Base-by-base conservation (phyloP, 2,113 vertebrate species). In the Datnioides undecimradiatus region DNA sequence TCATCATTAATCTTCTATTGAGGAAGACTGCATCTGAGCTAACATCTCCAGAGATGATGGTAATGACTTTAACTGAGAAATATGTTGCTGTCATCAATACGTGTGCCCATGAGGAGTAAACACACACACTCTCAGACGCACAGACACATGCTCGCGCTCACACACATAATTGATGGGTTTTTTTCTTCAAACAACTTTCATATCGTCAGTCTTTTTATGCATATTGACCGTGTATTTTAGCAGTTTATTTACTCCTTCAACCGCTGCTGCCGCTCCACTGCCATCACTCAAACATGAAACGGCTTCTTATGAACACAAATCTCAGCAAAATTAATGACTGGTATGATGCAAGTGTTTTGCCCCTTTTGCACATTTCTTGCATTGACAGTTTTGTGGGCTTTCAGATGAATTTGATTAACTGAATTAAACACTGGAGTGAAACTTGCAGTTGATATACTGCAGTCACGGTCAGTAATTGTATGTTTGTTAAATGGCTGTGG, bases 1-100 rank as follows among this genome's bases (percentile, higher is more conserved):
- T 89, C 52, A 6, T 77, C 90, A 89, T 92, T 90, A 91, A 92
- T 90, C 75, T 82, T 84, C 76, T 64, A 84, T 87, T 84, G 80
- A 90, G 79, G 82, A 73, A 85, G 46, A 43, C 40, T 72, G 66
- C 54, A 73, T 80, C 84, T 73, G 45, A 84, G 70, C 71, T 25
- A 67, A 63, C 68, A n/a, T 87, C 88, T 90, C 67, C 70, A 82
- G 76, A 92, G 87, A 80, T 79, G 46, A 68, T 83, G 51, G 76
- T 82, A 84, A 91, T 84, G 79, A 75, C 72, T 85, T 87, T 75
- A 82, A 83, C 79, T 81, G 78, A 79, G 88, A 81, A 54, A 75
- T 75, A 91, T 65, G 55, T 79, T 25, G 73, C 76, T 80, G 77
- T 85, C 82, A 79, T 81, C 77, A 84, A 52, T 69, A 82, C 87